Evolutionary conservation across 1,140 invertebrate species (phyloP), one percentile per base, ranked within the genome.

Genomic region (Atta colombica): DNA sequence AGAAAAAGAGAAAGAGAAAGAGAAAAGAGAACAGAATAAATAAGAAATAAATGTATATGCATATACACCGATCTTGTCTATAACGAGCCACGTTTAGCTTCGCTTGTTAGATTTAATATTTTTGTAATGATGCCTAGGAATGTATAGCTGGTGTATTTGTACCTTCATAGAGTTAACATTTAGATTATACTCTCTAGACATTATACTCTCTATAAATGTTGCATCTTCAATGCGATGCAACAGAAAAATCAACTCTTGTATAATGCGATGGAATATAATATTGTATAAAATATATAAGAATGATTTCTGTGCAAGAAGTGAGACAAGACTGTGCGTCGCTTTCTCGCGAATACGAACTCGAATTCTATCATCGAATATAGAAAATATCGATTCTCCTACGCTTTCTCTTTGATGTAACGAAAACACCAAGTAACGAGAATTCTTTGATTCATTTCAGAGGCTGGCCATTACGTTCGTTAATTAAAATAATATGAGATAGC

Each of bases 21-120:
- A 25, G 5, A 5, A 39, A 25, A 77, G 53, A 60, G 53, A 60
- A 80, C 68, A 77, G 49, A 85, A 82, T 85, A 88, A 77, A 72
- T 60, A 66, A 87, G 75, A 72, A 77, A 82, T 77, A 74, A 71
- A 58, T 28, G 55, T 68, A 85, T 69, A 88, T 5, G 61, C 77
- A 60, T 12, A 88, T n/a, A 45, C 10, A 78, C 49, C 21, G n/a
- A 51, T 16, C 60, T 77, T 39, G 4, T 81, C 18, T 39, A 85
- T 60, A 39, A 88, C 77, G 77, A 87, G 75, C 88, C 85, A 77
- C 89, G 84, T 81, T 90, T 93, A 94, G 93, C 93, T 95, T 94
- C 87, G 94, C 94, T 95, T 95, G 92, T 92, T 95, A 95, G 94
- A 95, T 95, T 95, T 95, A 95, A 95, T 95, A 95, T 95, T 95